Evolutionary conservation across 2,113 vertebrate species (phyloP).

Genomic region (Aspiorhynchus laticeps): DNA sequence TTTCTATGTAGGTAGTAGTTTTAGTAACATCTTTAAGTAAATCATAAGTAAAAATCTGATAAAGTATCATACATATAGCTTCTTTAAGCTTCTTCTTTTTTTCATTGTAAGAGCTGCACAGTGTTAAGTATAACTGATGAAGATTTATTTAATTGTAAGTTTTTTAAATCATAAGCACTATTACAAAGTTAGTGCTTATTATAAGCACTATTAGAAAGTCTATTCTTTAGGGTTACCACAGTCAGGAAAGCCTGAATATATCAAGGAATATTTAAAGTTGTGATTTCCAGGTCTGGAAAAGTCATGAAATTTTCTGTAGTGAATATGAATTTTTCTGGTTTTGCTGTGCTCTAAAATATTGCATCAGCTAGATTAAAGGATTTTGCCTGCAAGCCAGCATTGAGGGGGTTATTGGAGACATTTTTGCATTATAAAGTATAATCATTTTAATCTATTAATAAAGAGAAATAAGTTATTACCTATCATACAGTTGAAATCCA

Average conservation of each 20-base stretch:
- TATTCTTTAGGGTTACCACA: not conserved
- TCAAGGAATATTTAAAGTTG: not conserved
- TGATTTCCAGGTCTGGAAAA: not conserved
- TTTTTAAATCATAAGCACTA: not conserved
- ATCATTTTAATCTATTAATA: slow-evolving; percentile 3
- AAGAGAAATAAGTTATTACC: not conserved
- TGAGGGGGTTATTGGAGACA: slow-evolving; percentile 4
- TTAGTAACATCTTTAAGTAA: not conserved
- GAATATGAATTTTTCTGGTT: not conserved
- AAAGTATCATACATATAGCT: not conserved
- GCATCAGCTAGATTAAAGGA: slow-evolving; percentile 30
- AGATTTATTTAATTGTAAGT: not conserved
- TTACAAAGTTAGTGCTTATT: not conserved
- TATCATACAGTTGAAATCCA: not conserved
- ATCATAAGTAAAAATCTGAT: not conserved
- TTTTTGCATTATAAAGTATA: slow-evolving; percentile 32
- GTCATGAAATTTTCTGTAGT: not conserved
- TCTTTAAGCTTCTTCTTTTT: no score
- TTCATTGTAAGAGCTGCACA: not conserved
- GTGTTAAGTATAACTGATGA: not conserved
- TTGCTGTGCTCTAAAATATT: slow-evolving; percentile 28
- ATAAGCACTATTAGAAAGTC: not conserved
- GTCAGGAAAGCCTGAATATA: not conserved
- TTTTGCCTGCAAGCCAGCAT: slow-evolving; percentile 24
- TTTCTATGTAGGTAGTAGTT: not conserved